Percentiles rank a stretch among this genome's conserved stretches.
Evolutionary conservation across 2,113 vertebrate genomes (phyloP).

Genomic region (Cottus gobio): DNA sequence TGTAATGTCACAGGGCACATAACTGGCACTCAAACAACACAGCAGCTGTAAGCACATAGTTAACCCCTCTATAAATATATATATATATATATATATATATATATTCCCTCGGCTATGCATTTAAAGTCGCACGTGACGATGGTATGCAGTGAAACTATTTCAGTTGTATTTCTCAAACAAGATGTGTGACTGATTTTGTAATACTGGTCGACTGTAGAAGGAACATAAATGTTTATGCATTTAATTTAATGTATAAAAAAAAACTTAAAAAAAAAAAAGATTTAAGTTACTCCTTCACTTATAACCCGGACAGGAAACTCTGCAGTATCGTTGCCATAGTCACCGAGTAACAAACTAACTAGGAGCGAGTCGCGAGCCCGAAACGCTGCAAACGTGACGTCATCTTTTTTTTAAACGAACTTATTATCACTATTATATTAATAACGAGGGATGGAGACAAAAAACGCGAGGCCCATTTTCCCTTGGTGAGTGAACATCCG

Average conservation of each 20-base stretch:
- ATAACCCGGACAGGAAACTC: no score
- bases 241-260: not conserved
- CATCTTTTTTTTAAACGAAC: not conserved
- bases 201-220: not conserved
- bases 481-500: slow-evolving; percentile 48
- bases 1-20: not conserved
- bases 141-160: not conserved
- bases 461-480: not conserved
- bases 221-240: not conserved
- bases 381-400: not conserved
- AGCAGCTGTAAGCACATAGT: slow-evolving; percentile 29
- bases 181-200: not conserved
- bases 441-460: slow-evolving; percentile 7
- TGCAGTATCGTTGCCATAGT: slow-evolving; percentile 33
- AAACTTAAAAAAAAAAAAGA: no score
- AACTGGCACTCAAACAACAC: slow-evolving; percentile 1
- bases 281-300: not conserved
- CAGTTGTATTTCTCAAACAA: not conserved
- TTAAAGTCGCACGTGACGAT: not conserved
- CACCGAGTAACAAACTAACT: slow-evolving; percentile 40
- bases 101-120: not conserved
- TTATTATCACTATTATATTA: not conserved
- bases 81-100: no score
- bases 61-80: slow-evolving; percentile 16
- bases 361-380: not conserved